Base-by-base conservation (phyloP, 2,113 vertebrate genomes). In the Chloroceryle aenea region DNA sequence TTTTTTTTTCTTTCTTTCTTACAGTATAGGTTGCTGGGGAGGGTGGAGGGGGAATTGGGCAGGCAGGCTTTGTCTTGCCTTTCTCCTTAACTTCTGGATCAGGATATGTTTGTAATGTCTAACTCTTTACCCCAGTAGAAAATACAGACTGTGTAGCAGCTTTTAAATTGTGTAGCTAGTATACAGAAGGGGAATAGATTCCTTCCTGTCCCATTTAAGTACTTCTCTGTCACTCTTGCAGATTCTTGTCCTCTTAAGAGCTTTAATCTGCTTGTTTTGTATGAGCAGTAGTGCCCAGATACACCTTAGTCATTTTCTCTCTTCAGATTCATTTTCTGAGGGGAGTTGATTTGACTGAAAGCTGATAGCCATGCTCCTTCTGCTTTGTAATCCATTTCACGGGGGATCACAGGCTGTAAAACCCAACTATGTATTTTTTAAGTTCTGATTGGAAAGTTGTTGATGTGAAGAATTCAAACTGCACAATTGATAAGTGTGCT, bases 21-120 rank as follows among this genome's bases (percentile, higher is more conserved):
- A 1, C 9, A 20, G 7, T 14, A 8, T 34, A 14, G 0, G 0
- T 40, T 36, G 11, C 15, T 6, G 1, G 6, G 30, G 12, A 12
- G 12, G 23, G 23, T 12, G 48, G 48, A 52, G 53, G 29, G 29
- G 27, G 26, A 32, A 26, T 20, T 23, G 22, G 47, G 10, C 47
- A 23, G 21, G 22, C 47, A 48, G 6, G 7, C 25, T 6, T 14
- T 29, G 34, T 4, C 38, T 84, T 6, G 1, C 30, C 30, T 73
- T 68, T 58, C 45, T 76, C 56, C 10, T 5, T 26, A 8, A 34
- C 10, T 59, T 81, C 20, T 68, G 36, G 13, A 38, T 85, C 20
- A 77, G 30, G 6, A 62, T 56, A 13, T 75, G 12, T 43, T 66
- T 73, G 14, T 62, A 53, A 53, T 48, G 18, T 14, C 7, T 59